These are phyloP conservation scores for Podabrus alpinus DNA, from an alignment of 2,888 invertebrate genomes.

Conservation along the genomic window DNA sequence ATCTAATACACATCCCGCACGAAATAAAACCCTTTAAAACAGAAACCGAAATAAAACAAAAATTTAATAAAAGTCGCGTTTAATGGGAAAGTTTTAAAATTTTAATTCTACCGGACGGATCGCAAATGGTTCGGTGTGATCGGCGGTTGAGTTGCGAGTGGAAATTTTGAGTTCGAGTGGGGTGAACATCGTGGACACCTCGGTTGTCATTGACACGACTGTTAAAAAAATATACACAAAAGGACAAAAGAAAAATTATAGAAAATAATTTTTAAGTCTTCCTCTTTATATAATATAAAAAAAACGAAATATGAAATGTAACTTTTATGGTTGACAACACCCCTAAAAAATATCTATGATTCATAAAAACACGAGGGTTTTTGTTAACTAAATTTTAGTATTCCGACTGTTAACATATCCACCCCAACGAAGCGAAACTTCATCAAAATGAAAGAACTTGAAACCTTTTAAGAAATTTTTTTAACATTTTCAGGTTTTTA, in stretches of 20 bases:
- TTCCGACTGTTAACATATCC: background rate
- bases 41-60: background rate
- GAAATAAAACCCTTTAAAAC: background rate
- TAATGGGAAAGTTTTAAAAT: background rate
- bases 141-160: background rate
- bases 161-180: background rate
- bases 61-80: background rate
- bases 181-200: background rate
- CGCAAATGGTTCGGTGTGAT: background rate
- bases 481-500: background rate
- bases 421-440: background rate
- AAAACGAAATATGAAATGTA: background rate
- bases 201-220: background rate
- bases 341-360: background rate
- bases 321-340: background rate
- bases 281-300: no score
- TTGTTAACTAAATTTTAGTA: background rate
- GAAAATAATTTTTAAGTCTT: background rate
- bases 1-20: background rate
- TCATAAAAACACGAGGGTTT: background rate
- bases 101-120: background rate
- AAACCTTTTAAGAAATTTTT: background rate
- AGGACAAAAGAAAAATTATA: background rate
- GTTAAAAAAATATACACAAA: no score
- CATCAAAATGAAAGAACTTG: background rate